Base-by-base conservation (phyloP, 2,888 invertebrate genomes). In the Oscheius myriophilus region DNA sequence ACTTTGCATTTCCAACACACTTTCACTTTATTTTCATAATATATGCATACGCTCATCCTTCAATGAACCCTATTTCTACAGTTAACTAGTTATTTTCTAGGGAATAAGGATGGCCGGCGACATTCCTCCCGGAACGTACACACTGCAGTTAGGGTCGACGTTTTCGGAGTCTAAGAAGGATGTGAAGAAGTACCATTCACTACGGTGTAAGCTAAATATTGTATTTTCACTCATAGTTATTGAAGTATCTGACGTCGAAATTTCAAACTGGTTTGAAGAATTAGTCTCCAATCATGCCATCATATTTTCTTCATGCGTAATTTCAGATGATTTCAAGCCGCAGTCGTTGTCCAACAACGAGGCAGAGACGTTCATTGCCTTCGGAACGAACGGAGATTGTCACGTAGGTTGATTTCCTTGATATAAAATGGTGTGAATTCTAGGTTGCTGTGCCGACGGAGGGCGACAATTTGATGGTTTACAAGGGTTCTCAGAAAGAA, bases 241-340 rank as follows among this genome's bases (percentile, higher is more conserved):
- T n/a, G n/a, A n/a, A n/a, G n/a, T n/a, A n/a, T n/a, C n/a, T n/a
- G n/a, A n/a, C n/a, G n/a, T n/a, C n/a, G n/a, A n/a, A n/a, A n/a
- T n/a, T n/a, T n/a, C n/a, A n/a, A n/a, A n/a, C n/a, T n/a, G n/a
- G n/a, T n/a, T n/a, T n/a, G n/a, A n/a, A n/a, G n/a, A n/a, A n/a
- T n/a, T n/a, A n/a, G n/a, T n/a, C n/a, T n/a, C n/a, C n/a, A n/a
- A n/a, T n/a, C n/a, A n/a, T n/a, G n/a, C n/a, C n/a, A n/a, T n/a
- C n/a, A n/a, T n/a, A n/a, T n/a, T n/a, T n/a, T n/a, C n/a, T n/a
- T n/a, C n/a, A n/a, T n/a, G n/a, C n/a, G 12, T 46, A 12, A 9
- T 68, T 82, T 73, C 62, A 84, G 84, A 81, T 63, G 84, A 84
- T 65, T 84, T 84, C 73, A 84, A 84, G 61, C 84, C 84, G 1